Evolutionary conservation across 2,888 invertebrate species (phyloP), one percentile per base, ranked within the genome.

Genomic region (Scaptomyza polygonia): DNA sequence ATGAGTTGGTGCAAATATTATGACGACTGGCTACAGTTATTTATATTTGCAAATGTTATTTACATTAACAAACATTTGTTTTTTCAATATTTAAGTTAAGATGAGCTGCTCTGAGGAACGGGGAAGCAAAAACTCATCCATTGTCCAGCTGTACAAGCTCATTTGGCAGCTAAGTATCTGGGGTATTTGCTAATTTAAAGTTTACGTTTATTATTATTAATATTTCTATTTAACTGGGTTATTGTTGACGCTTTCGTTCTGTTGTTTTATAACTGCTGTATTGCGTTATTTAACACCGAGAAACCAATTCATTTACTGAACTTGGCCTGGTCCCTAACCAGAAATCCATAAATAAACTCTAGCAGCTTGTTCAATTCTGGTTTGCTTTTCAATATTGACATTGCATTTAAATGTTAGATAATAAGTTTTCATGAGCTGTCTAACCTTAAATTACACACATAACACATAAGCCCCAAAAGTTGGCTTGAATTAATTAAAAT

Each of bases 131-230:
- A n/a, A n/a, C 12, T 12, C n/a, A 43, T 7, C 29, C 42, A 53
- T 52, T 57, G 30, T 25, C 67, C 81, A 81, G 87, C 81, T 82
- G 81, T 87, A 65, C 72, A 87, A 85, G 67, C 87, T 85, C 66
- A 81, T 81, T 81, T 81, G 64, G 58, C 16, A 49, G 61, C 66
- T 36, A 21, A 42, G 67, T 63, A 49, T 42, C 49, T 12, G 14
- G 56, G 49, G 39, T 75, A 63, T 72, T 68, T 85, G 45, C 51
- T 18, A 32, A 63, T 49, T 59, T 48, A n/a, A n/a, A n/a, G n/a
- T 51, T 39, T 48, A 51, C 27, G n/a, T n/a, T 65, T 36, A 7
- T n/a, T n/a, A 51, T 36, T 65, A 14, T 36, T 3, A 43, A 45
- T 43, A 18, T 51, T 48, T 45, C 55, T 79, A 72, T 77, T 75